Conservation (phyloP, 2,113 vertebrate species). For the cattle (Bos taurus) region ARS-UCD2.0 NC_037349.1:6159001-6159500, state of each 20-base stretch:
- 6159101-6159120: not conserved
- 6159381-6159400: not conserved
- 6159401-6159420: not conserved
- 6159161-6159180: not conserved
- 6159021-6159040: not conserved
- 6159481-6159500: not conserved
- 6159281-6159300: not conserved
- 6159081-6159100: not conserved
- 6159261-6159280: not conserved
- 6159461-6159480: not conserved
- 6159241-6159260: not conserved
- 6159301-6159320: not conserved
- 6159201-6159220: not conserved
- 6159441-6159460: not conserved
- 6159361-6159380: too few species aligned
- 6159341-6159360: accelerated
- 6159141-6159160: not conserved
- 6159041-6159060: not conserved
- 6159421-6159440: not conserved
- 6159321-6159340: not conserved
- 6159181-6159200: not conserved
- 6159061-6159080: not conserved
- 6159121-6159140: not conserved
- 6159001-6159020: not conserved
- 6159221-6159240: not conserved